Conservation (phyloP, 2,797 vertebrate species). For the Scleropages formosus region DNA sequence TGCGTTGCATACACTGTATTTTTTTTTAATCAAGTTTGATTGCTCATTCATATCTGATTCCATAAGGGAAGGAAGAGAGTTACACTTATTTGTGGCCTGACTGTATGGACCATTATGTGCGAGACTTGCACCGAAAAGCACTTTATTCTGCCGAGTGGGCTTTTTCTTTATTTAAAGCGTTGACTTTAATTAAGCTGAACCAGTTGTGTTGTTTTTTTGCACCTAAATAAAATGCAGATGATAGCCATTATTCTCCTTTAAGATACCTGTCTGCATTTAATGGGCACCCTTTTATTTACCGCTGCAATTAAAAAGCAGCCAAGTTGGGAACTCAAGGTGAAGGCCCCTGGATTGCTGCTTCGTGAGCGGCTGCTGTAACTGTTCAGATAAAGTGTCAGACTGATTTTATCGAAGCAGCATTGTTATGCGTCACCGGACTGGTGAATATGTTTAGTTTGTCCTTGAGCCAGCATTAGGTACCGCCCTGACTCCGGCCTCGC, state of each 20-base stretch:
- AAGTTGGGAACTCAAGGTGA: neutral
- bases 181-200: slow-evolving; percentile 37
- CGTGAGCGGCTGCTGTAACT: neutral
- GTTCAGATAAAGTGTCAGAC: too few relatives aligned
- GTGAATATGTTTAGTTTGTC: too few relatives aligned
- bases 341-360: neutral
- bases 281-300: neutral
- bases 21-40: slow-evolving; percentile 30
- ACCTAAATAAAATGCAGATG: neutral
- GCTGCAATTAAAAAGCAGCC: neutral
- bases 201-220: neutral
- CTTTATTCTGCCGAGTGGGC: slow-evolving; percentile 51
- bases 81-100: slow-evolving; percentile 22
- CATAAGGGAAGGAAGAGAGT: slow-evolving; percentile 31
- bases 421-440: too few relatives aligned
- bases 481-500: too few relatives aligned
- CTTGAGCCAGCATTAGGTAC: too few relatives aligned
- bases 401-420: too few relatives aligned
- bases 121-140: slow-evolving; percentile 58
- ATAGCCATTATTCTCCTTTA: neutral
- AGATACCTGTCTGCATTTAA: slow-evolving; percentile 3
- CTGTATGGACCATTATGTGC: slow-evolving; percentile 47
- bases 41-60: slow-evolving; percentile 14
- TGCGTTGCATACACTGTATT: slow-evolving; percentile 25
- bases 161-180: slow-evolving; percentile 53